phyloP scores from a whole-genome alignment of 2,113 vertebrate genomes.

The Toxotes jaculatrix region DNA sequence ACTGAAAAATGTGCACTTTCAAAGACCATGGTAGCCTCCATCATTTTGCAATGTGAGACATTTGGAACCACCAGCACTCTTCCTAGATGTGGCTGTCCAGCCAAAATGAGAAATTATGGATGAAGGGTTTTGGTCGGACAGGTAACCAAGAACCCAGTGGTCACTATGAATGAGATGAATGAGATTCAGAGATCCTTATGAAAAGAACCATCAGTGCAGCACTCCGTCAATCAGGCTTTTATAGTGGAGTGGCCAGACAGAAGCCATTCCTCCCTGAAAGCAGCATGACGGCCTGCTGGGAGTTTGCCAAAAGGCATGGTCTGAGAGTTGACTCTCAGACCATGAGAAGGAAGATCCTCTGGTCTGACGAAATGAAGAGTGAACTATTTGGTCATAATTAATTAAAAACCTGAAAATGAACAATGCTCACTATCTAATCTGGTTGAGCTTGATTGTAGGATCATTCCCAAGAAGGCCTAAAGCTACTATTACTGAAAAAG shows the following conservation, averaged over 20 bases:
- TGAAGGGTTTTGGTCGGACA: too few relatives aligned
- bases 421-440: too few relatives aligned
- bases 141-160: too few relatives aligned
- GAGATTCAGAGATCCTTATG: background rate
- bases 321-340: background rate
- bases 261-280: slow-evolving; percentile 20
- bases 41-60: background rate
- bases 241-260: background rate
- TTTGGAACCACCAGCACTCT: background rate
- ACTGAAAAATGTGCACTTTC: background rate
- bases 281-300: background rate
- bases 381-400: background rate
- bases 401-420: background rate
- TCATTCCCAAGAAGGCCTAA: background rate
- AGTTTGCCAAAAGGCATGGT: slow-evolving; percentile 7
- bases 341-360: slow-evolving; percentile 28
- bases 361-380: slow-evolving; percentile 2
- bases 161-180: background rate
- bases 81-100: background rate
- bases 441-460: background rate
- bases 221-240: slow-evolving; percentile 8
- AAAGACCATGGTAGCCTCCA: background rate
- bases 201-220: slow-evolving; percentile 1
- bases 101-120: background rate
- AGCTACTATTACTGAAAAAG: slow-evolving; percentile 4